Base-by-base conservation (phyloP, 2,797 vertebrate genomes). In the Pagetopsis macropterus region DNA sequence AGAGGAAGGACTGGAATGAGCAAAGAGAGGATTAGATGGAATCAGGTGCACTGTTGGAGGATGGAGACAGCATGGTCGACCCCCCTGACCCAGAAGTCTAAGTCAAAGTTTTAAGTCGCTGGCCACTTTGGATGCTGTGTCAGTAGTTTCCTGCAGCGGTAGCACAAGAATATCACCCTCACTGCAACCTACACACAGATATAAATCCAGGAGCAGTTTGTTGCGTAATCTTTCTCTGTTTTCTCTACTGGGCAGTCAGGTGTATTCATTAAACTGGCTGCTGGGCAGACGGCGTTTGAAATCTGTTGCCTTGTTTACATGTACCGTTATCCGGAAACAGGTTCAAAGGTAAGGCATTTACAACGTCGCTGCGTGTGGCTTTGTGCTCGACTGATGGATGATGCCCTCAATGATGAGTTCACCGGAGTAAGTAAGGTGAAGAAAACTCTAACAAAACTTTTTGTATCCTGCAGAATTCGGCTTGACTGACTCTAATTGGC, bases 291-390 rank as follows among this genome's bases (percentile, higher is more conserved):
- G 37, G 73, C 4, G 64, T 87, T 86, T 86, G 68, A 87, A 92
- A 86, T 48, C 69, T 48, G 40, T 48, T 67, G 67, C 78, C 74
- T 65, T 93, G 91, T 94, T 94, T 94, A 92, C 87, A 78, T 85
- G 82, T 59, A 60, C 59, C 77, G 71, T 85, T 91, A 90, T 92
- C 90, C 81, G 86, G 68, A 74, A 75, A 41, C 63, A 16, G 46
- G 88, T 92, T 93, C 89, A 93, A 94, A 94, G 91, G 88, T 87
- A 83, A 27, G 72, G 75, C 85, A 87, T 89, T 89, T 87, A 85
- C 78, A 79, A 68, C 33, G 11, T 56, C 16, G 69, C 70, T 4
- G 63, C 13, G 4, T 70, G 72, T 17, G 33, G 33, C 48, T 65
- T 69, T 51, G 44, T 62, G 75, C n/a, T 76, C 52, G 15, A 61